Percentiles rank a stretch among this genome's conserved stretches.
phyloP scores from a whole-genome alignment of 2,888 invertebrate genomes.

The Ceraclea dissimilis region DNA sequence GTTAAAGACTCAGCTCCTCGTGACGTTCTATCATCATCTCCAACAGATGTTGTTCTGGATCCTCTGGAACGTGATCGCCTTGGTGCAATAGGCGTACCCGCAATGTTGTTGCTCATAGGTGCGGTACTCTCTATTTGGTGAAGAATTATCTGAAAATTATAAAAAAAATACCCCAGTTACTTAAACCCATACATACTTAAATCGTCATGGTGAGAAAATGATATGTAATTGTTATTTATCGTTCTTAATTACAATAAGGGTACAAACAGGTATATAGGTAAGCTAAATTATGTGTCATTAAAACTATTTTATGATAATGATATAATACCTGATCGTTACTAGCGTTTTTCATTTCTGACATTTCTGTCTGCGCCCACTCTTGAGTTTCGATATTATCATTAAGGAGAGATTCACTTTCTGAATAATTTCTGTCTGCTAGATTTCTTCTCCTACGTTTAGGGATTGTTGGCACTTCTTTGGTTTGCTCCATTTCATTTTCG shows the following conservation, averaged over 20 bases:
- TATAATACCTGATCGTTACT: constrained; percentile 21
- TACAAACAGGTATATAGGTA: no score
- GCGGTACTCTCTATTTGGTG: constrained; percentile 59
- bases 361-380: constrained; percentile 17
- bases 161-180: constrained; percentile 8
- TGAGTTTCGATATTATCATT: constrained; percentile 35
- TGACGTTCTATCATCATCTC: constrained; percentile 65
- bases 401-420: constrained; percentile 36
- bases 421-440: constrained; percentile 29
- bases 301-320: neutral
- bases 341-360: constrained; percentile 11
- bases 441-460: constrained; percentile 37
- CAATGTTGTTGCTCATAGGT: constrained; percentile 40
- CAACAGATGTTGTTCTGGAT: constrained; percentile 48
- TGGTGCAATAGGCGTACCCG: constrained; percentile 50
- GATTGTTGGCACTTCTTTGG: constrained; percentile 32
- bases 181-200: neutral
- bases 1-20: constrained; percentile 61
- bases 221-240: no score
- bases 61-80: constrained; percentile 53
- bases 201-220: no score
- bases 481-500: constrained; percentile 27
- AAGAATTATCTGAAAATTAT: constrained; percentile 51
- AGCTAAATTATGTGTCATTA: no score
- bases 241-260: no score